Evolutionary conservation across 23 tunicate species (phyloP), one percentile per base, ranked within the genome.

Genomic region (Aplidium turbinatum): DNA sequence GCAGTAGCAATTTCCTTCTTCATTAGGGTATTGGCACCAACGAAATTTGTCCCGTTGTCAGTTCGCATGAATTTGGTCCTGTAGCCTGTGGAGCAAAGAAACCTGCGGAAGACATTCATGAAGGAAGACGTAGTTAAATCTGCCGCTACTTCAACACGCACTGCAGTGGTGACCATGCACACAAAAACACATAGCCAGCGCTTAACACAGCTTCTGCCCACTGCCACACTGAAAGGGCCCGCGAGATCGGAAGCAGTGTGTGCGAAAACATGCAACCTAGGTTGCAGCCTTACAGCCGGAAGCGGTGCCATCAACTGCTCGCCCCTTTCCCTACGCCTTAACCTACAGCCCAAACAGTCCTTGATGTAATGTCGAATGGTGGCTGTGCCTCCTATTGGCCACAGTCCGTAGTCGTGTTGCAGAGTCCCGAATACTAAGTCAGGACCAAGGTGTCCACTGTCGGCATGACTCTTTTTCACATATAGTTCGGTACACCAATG

Each of bases 341-440:
- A 29, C 67, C 35, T 60, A 60, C 67, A 60, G 6, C 67, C 67
- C 5, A 25, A 6, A 29, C 67, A 60, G 35, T 29, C 35, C 31
- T 60, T 60, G 34, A 29, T 60, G 67, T 60, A 60, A n/a, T 25
- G 9, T n/a, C 67, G 34, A 5, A 60, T n/a, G 9, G 67, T 29
- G 34, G 7, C 24, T 6, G 67, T 60, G 9, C 67, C 67, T 29
- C 67, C 67, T n/a, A 60, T 29, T 29, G 67, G 67, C 67, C 67
- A 30, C 36, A 60, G 5, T 5, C 35, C 67, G n/a, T n/a, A 27
- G 36, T 60, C 67, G 6, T 60, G 36, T 27, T 60, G 67, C 5
- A 60, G 67, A n/a, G 35, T 4, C 5, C 35, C 67, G n/a, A 60
- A 60, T 25, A 60, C 67, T 4, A 60, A 29, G n/a, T 60, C 67